Base-by-base conservation (phyloP, 1,140 invertebrate species). In the Phenacoccus solenopsis region DNA sequence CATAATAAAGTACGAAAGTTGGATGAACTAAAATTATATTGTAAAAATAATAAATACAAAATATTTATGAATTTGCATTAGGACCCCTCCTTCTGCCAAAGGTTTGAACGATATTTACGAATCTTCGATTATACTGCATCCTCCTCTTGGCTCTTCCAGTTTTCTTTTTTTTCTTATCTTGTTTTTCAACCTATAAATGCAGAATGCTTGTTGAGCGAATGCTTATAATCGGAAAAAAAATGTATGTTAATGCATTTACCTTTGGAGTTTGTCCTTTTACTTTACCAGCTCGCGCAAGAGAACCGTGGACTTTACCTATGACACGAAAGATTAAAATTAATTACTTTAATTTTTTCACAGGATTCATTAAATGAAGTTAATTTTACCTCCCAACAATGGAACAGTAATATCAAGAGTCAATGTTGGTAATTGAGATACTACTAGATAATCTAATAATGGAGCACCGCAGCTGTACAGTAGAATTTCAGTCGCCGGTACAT, bases 261-360 rank as follows among this genome's bases (percentile, higher is more conserved):
- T 99, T 99, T 16, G 97, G 97, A 25, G 97, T 99, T 80, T 99
- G 97, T 74, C 96, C 96, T 80, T 98, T 98, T 57, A 99, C 97
- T 86, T 99, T 99, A 79, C 97, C 97, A 81, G 97, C 97, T 90
- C 97, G 96, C 85, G 97, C 97, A 74, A 99, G 81, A 74, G 97
- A 99, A 78, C 97, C 97, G 81, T 99, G 97, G 72, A 99, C 97
- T 85, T 99, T 93, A 78, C 87, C 86, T 86, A 73, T 69, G 77
- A 74, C 72, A 73, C 72, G 72, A 67, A 71, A 72, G 70, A 25
- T 67, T 20, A 70, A 70, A 5, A 24, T 21, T 38, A 25, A 10
- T 25, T n/a, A 7, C 12, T 16, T 28, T 12, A 9, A 68, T 22
- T 9, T 10, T 68, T 12, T n/a, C n/a, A n/a, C n/a, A n/a, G n/a